These are phyloP conservation scores for Polydrusus tereticollis DNA, from an alignment of 2,888 invertebrate genomes.

Conservation along the genomic window DNA sequence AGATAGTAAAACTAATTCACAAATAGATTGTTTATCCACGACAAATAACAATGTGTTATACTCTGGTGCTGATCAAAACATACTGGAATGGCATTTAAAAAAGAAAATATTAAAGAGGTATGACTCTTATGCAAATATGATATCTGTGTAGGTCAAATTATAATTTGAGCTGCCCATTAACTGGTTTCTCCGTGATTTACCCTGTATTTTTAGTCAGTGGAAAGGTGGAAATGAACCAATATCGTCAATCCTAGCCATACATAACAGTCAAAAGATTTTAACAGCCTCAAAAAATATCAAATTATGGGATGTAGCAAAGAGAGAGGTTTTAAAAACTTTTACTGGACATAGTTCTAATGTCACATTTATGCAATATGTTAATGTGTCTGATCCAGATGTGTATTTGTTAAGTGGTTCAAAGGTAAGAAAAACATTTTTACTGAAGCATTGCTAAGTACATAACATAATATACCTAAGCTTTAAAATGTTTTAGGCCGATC, in stretches of 20 bases:
- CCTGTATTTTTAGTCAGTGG: slow-evolving; percentile 72
- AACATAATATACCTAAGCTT: neutral
- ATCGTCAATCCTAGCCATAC: slow-evolving; percentile 74
- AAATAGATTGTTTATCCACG: slow-evolving; percentile 72
- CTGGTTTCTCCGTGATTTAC: neutral
- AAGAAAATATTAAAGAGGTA: slow-evolving; percentile 69
- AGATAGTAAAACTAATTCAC: slow-evolving; percentile 64
- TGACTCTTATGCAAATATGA: no score
- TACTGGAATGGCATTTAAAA: slow-evolving; percentile 72
- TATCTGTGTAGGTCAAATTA: no score
- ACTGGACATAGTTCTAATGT: slow-evolving; percentile 76
- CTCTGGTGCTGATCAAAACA: slow-evolving; percentile 71
- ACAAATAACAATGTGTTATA: slow-evolving; percentile 69
- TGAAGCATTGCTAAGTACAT: neutral
- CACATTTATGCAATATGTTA: slow-evolving; percentile 65
- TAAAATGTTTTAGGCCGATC: slow-evolving; percentile 61
- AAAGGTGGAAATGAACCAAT: slow-evolving; percentile 73
- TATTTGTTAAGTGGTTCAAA: slow-evolving; percentile 69
- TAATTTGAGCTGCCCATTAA: neutral
- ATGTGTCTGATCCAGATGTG: slow-evolving; percentile 56
- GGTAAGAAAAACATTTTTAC: slow-evolving; percentile 52
- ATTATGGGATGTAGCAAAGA: slow-evolving; percentile 74
- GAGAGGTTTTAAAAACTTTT: slow-evolving; percentile 73
- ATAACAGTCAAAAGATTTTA: slow-evolving; percentile 66
- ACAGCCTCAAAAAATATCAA: slow-evolving; percentile 69